A percentile compares a stretch with the other conserved stretches of the same genome.
phyloP scores from a whole-genome alignment of 2,113 vertebrate species.

The Dipodomys stephensi region DNA sequence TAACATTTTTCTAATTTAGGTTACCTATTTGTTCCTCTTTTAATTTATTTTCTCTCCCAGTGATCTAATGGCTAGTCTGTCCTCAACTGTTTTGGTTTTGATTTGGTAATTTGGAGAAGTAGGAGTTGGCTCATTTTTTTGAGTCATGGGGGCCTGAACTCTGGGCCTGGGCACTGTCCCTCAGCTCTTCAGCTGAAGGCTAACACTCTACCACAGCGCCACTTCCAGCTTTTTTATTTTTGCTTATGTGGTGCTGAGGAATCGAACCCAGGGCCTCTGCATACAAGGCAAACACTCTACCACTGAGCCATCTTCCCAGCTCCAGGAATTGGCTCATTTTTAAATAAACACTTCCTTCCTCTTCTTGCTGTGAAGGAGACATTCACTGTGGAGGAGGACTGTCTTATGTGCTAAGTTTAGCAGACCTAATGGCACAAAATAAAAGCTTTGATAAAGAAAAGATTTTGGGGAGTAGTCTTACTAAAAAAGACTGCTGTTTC shows the following conservation, averaged over 20 bases:
- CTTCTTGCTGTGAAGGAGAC: conserved; percentile 2
- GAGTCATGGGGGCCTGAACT: no score
- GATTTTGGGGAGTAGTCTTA: not conserved
- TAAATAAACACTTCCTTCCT: conserved; percentile 8
- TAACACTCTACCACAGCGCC: no score
- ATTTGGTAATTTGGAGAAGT: not conserved
- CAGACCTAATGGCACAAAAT: not conserved
- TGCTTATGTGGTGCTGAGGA: no score
- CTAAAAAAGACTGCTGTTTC: not conserved
- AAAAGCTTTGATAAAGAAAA: conserved; percentile 1
- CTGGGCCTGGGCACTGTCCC: no score
- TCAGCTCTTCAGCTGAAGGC: no score
- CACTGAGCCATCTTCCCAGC: no score
- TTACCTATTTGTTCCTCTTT: conserved; percentile 17
- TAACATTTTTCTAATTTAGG: conserved; percentile 41
- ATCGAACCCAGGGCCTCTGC: no score
- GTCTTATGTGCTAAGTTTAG: conserved; percentile 11
- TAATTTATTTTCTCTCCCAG: conserved; percentile 11
- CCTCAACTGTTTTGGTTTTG: not conserved
- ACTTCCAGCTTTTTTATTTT: no score
- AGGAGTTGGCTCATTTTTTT: not conserved
- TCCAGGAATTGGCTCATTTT: not conserved
- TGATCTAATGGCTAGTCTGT: not conserved
- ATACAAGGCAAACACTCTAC: no score
- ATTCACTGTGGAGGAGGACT: not conserved